Conservation (phyloP, 2,888 invertebrate species). For the Steinernema scapterisci region DNA sequence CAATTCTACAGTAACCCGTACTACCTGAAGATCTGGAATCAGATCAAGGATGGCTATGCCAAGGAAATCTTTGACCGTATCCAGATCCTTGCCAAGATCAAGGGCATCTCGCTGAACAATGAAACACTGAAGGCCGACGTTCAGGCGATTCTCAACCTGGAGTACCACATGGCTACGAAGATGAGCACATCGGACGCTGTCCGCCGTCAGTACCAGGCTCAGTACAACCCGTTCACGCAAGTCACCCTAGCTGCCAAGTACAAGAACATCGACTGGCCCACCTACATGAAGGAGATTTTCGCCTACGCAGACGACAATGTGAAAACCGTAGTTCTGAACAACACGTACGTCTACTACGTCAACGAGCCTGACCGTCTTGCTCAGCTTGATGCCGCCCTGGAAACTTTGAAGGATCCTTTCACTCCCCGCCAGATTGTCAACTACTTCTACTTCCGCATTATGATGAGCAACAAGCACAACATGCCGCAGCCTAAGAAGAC, state of each 20-base stretch:
- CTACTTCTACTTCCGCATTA: conserved; percentile 51
- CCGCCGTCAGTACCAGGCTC: conserved; percentile 53
- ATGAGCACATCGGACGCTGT: conserved; percentile 54
- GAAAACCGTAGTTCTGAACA: not conserved
- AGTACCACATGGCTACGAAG: conserved; percentile 50
- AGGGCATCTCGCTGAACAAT: conserved; percentile 42
- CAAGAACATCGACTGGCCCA: conserved; percentile 44
- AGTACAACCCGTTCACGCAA: conserved; percentile 52
- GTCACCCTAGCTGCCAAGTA: conserved; percentile 34
- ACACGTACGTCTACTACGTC: conserved; percentile 2
- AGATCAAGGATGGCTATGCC: conserved; percentile 30
- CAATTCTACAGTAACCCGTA: conserved; percentile 41
- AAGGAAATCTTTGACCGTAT: conserved; percentile 39
- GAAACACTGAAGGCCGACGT: conserved; percentile 43
- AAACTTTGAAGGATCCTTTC: conserved; percentile 36
- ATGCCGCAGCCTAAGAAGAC: conserved; percentile 38
- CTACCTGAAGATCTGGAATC: conserved; percentile 50
- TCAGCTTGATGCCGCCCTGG: not conserved
- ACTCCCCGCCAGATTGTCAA: conserved; percentile 46
- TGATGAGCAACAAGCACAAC: conserved; percentile 44
- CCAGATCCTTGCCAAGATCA: conserved; percentile 42
- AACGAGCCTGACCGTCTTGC: conserved; percentile 1
- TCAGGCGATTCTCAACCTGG: conserved; percentile 51
- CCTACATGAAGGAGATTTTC: conserved; percentile 41
- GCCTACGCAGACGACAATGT: not conserved